Evolutionary conservation across 2,113 vertebrate genomes (phyloP), one percentile per base, ranked within the genome.

Genomic region (Piprites chloris): DNA sequence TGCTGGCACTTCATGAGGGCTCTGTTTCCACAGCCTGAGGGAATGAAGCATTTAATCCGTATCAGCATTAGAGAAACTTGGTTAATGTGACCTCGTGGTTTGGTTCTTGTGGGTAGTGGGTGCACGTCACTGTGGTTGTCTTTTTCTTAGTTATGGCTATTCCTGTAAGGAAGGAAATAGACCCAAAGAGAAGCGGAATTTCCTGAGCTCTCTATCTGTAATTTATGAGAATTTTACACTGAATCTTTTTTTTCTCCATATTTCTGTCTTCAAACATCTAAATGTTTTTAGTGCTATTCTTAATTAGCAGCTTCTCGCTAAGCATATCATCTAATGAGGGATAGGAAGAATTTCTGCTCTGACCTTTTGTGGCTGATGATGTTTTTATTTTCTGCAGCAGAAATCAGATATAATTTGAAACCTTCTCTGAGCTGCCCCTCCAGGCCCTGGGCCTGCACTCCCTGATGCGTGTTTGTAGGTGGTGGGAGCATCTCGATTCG

Each of bases 1-100:
- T 91, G 92, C 85, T 83, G 80, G 69, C 79, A 62, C 95, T 96
- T 92, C 32, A 53, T 81, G 90, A 94, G 55, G 53, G 30, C 56
- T 81, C 55, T 39, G 58, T 68, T 56, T 93, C 62, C 24, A 2
- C 7, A 69, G 93, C 96, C 90, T 33, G 71, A 33, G 90, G 96
- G 86, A 66, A 39, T 0, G 2, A 74, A 66, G 68, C 68, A 24
- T 85, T 95, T 89, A 87, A 82, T 96, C 46, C 0, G 0, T 47
- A 50, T 81, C 66, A 52, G 50, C 65, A 7, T n/a, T 62, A 32
- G 78, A 77, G 62, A 66, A 76, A 76, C 52, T 77, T 89, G 9
- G 50, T 89, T 85, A 49, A 46, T 14, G 47, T 58, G 71, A 56
- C 52, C 55, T 87, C 5, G 0, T 56, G 87, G 50, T 77, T 95